A percentile compares a stretch with the other conserved stretches of the same genome.
Conservation (phyloP, 2,888 invertebrate genomes). For the Dryobotodes eremita region DNA sequence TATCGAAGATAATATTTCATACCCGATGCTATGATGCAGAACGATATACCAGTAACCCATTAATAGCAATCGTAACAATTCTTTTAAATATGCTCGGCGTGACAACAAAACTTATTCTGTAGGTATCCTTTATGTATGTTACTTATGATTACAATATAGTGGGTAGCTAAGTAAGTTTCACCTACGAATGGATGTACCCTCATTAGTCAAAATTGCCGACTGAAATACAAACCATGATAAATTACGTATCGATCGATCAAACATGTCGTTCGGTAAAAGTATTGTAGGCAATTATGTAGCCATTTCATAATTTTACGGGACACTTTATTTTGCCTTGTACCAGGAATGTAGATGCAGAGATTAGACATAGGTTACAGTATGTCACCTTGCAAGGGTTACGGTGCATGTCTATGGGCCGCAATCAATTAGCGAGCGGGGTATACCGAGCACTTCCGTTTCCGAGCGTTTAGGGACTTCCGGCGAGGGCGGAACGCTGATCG, state of each 20-base stretch:
- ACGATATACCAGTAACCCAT: slow-evolving; percentile 44
- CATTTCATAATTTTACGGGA: slow-evolving; percentile 25
- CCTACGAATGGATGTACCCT: slow-evolving; percentile 35
- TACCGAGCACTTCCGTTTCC: slow-evolving; percentile 87
- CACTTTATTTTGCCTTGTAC: slow-evolving; percentile 43
- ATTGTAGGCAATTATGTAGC: slow-evolving; percentile 24
- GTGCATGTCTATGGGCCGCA: slow-evolving; percentile 79
- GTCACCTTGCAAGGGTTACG: slow-evolving; percentile 80
- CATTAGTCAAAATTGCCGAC: slow-evolving; percentile 53
- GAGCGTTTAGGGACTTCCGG: slow-evolving; percentile 89
- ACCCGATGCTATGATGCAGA: slow-evolving; percentile 55
- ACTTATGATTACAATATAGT: slow-evolving; percentile 22
- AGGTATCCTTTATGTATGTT: slow-evolving; percentile 9
- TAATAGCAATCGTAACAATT: slow-evolving; percentile 24
- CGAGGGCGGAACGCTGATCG: slow-evolving; percentile 74
- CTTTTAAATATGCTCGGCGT: slow-evolving; percentile 22
- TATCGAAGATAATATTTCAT: slow-evolving; percentile 65
- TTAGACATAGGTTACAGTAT: slow-evolving; percentile 68
- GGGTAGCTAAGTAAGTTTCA: slow-evolving; percentile 23
- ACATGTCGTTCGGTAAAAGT: slow-evolving; percentile 30
- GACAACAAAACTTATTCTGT: slow-evolving; percentile 21
- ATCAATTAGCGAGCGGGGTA: slow-evolving; percentile 88
- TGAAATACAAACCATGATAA: slow-evolving; percentile 51
- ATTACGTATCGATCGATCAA: slow-evolving; percentile 55
- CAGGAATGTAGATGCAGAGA: slow-evolving; percentile 64